phyloP scores from a whole-genome alignment of 2,888 invertebrate species.

The Meloe dianella region DNA sequence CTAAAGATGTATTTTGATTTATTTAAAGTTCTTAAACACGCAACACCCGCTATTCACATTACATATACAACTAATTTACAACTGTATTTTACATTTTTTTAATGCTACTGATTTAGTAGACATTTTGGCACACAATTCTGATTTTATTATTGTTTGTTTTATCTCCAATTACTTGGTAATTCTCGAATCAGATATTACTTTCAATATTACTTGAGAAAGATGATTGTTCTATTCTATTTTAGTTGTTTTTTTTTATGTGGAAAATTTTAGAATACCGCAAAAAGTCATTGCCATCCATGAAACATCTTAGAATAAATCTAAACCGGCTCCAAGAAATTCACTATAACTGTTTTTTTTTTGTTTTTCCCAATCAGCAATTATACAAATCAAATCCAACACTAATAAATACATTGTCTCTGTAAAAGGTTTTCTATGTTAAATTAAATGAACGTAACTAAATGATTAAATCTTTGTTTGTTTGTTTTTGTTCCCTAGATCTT shows the following conservation, averaged over 20 bases:
- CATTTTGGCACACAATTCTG: background rate
- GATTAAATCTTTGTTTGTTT: slow-evolving; percentile 9
- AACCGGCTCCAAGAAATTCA: slow-evolving; percentile 19
- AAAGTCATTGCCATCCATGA: slow-evolving; percentile 18
- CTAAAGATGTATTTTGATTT: slow-evolving; percentile 36
- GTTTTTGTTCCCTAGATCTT: slow-evolving; percentile 3
- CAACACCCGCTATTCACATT: slow-evolving; percentile 43
- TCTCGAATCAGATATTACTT: background rate
- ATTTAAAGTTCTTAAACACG: slow-evolving; percentile 36
- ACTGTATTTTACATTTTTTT: slow-evolving; percentile 24
- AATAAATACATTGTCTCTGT: slow-evolving; percentile 5
- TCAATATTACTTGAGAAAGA: no score
- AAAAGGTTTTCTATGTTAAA: slow-evolving; percentile 25
- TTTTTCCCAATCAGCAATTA: background rate
- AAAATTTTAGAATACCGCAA: slow-evolving; percentile 6
- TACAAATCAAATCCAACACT: slow-evolving; percentile 15
- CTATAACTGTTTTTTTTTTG: slow-evolving; percentile 17
- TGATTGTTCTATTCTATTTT: no score
- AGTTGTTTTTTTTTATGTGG: background rate
- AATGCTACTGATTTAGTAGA: slow-evolving; percentile 36
- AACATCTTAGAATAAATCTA: slow-evolving; percentile 24
- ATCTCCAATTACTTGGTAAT: background rate
- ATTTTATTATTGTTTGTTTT: background rate
- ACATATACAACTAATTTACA: slow-evolving; percentile 44
- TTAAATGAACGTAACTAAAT: slow-evolving; percentile 10